phyloP scores from a whole-genome alignment of 2,797 vertebrate species.

The Darevskia nairensis region DNA sequence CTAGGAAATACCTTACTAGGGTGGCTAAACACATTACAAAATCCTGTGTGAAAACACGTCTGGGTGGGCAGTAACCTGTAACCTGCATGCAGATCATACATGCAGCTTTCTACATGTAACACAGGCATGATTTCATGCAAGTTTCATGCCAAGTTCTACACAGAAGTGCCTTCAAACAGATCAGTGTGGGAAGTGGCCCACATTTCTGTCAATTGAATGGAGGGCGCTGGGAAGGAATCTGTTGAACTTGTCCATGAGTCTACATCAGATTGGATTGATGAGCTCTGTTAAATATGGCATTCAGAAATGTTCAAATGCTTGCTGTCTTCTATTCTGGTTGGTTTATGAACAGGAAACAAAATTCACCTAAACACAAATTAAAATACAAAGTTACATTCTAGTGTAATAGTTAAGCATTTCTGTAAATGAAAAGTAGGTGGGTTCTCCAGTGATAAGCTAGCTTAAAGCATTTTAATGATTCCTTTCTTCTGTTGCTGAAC shows the following conservation, averaged over 20 bases:
- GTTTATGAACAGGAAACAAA: conserved; percentile 18
- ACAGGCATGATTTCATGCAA: neutral
- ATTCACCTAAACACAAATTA: conserved; percentile 13
- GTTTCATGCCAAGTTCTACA: neutral
- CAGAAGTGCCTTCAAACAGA: neutral
- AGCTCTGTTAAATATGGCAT: conserved; percentile 14
- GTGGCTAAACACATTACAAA: neutral
- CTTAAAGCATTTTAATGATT: conserved; percentile 36
- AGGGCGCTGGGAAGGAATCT: too few relatives aligned
- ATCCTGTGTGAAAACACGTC: neutral
- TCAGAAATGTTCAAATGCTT: conserved; percentile 24
- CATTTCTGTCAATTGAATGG: neutral
- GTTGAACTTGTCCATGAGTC: neutral
- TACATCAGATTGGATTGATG: conserved; percentile 2
- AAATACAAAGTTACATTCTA: neutral
- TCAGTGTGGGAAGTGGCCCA: neutral
- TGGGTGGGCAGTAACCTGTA: neutral
- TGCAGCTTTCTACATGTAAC: neutral
- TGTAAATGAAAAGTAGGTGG: conserved; percentile 15
- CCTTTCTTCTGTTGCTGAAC: conserved; percentile 14
- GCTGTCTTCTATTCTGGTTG: conserved; percentile 9
- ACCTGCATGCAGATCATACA: neutral
- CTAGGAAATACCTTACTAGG: neutral
- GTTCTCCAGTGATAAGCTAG: conserved; percentile 1
- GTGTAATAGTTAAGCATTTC: neutral